Base-by-base conservation (phyloP, 2,888 invertebrate genomes). In the Aphidoletes aphidimyza region DNA sequence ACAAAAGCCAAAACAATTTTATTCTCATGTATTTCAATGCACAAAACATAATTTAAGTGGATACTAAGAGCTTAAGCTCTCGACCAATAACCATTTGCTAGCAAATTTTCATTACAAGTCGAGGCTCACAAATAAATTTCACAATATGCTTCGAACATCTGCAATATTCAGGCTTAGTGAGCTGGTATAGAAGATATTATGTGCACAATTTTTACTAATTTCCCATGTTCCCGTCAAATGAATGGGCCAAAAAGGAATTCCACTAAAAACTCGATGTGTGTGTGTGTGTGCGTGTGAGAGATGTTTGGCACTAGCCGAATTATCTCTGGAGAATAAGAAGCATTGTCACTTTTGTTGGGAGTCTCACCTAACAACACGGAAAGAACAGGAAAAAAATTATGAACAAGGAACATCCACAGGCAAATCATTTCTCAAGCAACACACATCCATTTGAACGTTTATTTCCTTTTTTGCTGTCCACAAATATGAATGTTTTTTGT, bases 391-490 rank as follows among this genome's bases (percentile, higher is more conserved):
- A 69, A 47, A 54, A 22, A 54, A 5, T 2, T 22, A 26, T 1
- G 11, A 26, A 19, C 6, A 54, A 69, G 34, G 17, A 69, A 69
- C 5, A 69, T 69, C 30, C 17, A 69, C 69, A 34, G 8, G 34
- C 69, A 69, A 69, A 69, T 69, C 3, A 69, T 69, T 69, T 69
- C 69, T 69, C 30, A 30, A 54, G 26, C 54, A 54, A 26, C 54
- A 54, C 30, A 30, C 30, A 69, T 69, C 26, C 69, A 69, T 69
- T 69, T 54, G 2, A 26, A n/a, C 54, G 54, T 22, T 54, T 54
- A 2, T 54, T 54, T 54, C 26, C 11, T 34, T 34, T 34, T 69
- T 69, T 2, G 54, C 30, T 30, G 30, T 30, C 69, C n/a, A n/a
- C n/a, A n/a, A n/a, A n/a, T n/a, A n/a, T n/a, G 1, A 69, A 69